Percentiles rank a stretch among this genome's conserved stretches.
Conservation (phyloP, 1,140 invertebrate genomes). For the Aphelenchoides avenae region DNA sequence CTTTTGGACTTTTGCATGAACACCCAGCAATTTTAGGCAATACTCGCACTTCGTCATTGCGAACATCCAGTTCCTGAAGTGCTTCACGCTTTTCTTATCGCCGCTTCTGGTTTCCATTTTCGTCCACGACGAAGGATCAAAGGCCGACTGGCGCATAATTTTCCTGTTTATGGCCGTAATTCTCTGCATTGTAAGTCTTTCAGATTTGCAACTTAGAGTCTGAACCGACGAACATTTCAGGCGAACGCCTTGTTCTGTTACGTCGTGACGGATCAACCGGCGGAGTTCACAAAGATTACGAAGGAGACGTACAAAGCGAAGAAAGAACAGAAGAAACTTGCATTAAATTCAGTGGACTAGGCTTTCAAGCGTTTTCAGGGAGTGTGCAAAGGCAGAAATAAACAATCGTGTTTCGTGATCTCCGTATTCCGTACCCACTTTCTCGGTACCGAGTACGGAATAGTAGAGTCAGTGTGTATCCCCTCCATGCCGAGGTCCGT, state of each 20-base stretch:
- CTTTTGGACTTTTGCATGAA: conserved; percentile 25
- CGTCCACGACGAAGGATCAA: conserved; percentile 16
- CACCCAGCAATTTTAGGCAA: conserved; percentile 6
- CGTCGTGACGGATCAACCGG: conserved; percentile 46
- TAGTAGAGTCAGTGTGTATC: no score
- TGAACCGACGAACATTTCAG: conserved; percentile 3
- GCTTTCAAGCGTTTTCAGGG: no score
- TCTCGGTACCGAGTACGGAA: no score
- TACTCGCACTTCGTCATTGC: conserved; percentile 32
- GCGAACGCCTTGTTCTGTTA: conserved; percentile 45
- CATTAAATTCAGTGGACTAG: no score
- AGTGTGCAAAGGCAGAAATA: no score
- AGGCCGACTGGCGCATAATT: conserved; percentile 22
- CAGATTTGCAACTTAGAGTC: conserved; percentile 1
- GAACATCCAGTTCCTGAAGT: conserved; percentile 37
- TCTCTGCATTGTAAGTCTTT: background rate
- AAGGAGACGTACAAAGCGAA: conserved; percentile 14
- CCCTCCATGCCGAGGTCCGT: no score
- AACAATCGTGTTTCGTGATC: no score
- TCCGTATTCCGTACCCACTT: no score
- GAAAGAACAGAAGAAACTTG: no score
- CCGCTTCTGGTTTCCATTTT: conserved; percentile 28
- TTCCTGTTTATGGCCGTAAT: conserved; percentile 16
- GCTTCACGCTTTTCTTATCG: conserved; percentile 33
- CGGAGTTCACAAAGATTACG: conserved; percentile 41